Conservation (phyloP, 2,797 vertebrate genomes). For the Macropus fuliginosus region DNA sequence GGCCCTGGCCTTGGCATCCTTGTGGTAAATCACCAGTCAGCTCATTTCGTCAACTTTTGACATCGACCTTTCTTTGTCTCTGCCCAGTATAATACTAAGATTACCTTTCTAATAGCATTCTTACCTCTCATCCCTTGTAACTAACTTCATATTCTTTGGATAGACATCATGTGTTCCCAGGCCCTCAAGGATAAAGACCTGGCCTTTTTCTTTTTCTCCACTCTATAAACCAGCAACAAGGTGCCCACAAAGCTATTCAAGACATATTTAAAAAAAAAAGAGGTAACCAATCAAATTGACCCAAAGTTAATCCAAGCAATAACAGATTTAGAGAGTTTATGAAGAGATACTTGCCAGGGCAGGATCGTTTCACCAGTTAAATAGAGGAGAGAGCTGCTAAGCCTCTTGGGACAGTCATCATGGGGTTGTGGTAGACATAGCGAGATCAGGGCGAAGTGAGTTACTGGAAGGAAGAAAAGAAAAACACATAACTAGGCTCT, state of each 20-base stretch:
- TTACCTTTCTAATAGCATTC: background rate
- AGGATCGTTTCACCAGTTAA: constrained; percentile 19
- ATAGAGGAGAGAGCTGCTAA: background rate
- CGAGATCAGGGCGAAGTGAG: background rate
- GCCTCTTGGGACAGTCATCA: background rate
- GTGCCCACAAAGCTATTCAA: background rate
- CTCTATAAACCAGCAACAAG: constrained; percentile 43
- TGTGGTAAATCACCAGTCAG: background rate
- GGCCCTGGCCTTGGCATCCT: background rate
- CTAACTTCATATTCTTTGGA: background rate
- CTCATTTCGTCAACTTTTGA: background rate
- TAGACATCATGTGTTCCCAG: constrained; percentile 34
- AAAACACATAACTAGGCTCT: background rate
- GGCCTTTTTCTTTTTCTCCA: background rate
- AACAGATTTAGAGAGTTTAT: background rate
- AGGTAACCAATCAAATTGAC: background rate
- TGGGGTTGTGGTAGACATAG: background rate
- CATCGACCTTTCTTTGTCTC: background rate
- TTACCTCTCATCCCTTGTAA: background rate
- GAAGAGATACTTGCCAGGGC: background rate
- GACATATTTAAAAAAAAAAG: background rate
- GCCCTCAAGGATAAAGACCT: background rate
- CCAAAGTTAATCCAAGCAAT: background rate
- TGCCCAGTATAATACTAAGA: background rate
- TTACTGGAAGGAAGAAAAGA: background rate